Conservation (phyloP, 2,888 invertebrate species). For the Molorchus minor region DNA sequence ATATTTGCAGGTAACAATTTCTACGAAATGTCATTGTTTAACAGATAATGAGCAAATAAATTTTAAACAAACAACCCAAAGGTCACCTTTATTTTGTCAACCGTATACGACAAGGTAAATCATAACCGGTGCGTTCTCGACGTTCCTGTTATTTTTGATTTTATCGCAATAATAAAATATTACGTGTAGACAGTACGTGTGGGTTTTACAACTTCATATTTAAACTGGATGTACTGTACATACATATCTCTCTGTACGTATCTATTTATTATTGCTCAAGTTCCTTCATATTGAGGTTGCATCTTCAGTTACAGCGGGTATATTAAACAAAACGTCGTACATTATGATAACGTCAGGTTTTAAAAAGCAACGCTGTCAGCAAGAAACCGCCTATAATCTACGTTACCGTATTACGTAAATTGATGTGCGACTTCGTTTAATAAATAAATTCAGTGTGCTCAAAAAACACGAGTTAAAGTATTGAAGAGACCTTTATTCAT, state of each 20-base stretch:
- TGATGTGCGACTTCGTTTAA: no score
- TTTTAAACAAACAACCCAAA: conserved; percentile 8
- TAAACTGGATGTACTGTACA: conserved; percentile 8
- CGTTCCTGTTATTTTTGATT: conserved; percentile 14
- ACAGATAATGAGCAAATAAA: conserved; percentile 8
- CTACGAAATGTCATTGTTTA: conserved; percentile 1
- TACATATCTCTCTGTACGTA: background rate
- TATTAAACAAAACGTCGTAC: no score
- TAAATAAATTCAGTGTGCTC: no score
- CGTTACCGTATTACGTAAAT: no score
- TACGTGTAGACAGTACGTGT: conserved; percentile 7
- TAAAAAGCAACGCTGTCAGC: no score
- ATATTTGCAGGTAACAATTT: background rate
- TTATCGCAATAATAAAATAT: conserved; percentile 8
- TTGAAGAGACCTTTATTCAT: no score
- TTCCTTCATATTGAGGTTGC: conserved; percentile 21
- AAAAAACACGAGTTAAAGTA: no score
- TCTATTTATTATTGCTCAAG: conserved; percentile 15
- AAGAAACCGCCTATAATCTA: no score
- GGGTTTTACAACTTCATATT: no score
- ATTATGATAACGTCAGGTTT: no score
- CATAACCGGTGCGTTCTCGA: background rate
- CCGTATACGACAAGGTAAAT: conserved; percentile 13
- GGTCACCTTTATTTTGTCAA: conserved; percentile 2
- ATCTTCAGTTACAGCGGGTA: conserved; percentile 2